These are phyloP conservation scores for Callospermophilus lateralis DNA, from an alignment of 2,113 vertebrate genomes.

Conservation along the genomic window DNA sequence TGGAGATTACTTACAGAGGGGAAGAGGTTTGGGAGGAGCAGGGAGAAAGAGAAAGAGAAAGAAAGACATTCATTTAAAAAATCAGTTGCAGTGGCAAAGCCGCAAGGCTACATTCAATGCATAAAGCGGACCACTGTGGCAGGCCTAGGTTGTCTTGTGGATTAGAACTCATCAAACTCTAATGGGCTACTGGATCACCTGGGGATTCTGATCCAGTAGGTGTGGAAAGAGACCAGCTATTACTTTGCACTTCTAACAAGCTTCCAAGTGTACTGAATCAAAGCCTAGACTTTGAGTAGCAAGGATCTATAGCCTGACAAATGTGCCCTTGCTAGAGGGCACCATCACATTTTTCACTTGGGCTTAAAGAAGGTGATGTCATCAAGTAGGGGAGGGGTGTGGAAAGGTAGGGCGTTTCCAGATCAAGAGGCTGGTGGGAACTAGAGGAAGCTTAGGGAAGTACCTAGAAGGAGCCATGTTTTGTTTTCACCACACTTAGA, in stretches of 20 bases:
- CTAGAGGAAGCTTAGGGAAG: neutral
- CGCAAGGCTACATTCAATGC: too few relatives aligned
- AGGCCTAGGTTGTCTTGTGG: neutral
- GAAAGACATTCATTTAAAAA: too few relatives aligned
- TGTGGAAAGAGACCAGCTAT: neutral
- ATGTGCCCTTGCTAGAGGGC: neutral
- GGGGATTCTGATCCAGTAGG: neutral
- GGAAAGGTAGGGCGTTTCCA: neutral
- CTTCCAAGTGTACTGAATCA: neutral
- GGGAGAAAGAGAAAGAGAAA: too few relatives aligned
- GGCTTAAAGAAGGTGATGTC: neutral
- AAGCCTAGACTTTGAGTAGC: neutral
- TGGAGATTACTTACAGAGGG: too few relatives aligned
- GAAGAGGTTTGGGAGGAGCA: too few relatives aligned
- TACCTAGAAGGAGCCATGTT: neutral
- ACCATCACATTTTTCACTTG: neutral
- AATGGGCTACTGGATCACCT: neutral
- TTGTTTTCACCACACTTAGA: neutral
- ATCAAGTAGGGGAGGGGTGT: neutral
- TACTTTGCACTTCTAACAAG: neutral
- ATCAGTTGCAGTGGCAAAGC: too few relatives aligned
- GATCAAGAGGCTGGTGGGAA: neutral
- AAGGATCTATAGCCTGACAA: neutral
- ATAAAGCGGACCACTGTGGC: too few relatives aligned
- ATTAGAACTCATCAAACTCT: neutral